Percentiles rank a stretch among this genome's conserved stretches.
These are phyloP conservation scores for Epizoanthus rinbou DNA, from an alignment of 92 coral and sea anemone species.

Conservation along the genomic window DNA sequence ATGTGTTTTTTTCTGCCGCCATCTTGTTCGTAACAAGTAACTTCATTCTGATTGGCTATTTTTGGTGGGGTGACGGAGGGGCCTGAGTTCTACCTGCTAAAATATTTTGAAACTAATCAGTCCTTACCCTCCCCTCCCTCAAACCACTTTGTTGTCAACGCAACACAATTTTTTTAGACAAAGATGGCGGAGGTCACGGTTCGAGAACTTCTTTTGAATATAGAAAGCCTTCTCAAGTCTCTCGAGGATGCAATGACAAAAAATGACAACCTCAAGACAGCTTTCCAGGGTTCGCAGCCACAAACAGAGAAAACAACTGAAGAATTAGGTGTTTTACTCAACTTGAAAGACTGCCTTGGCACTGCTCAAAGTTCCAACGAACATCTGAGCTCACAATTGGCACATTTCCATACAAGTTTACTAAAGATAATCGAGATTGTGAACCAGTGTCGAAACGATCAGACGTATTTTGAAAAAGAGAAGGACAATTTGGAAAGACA, in stretches of 20 bases:
- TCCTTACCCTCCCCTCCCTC: conserved; percentile 9
- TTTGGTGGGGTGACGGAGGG: not conserved
- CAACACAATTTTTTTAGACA: not conserved
- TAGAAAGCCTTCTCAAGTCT: conserved; percentile 48
- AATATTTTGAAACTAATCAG: too few relatives aligned
- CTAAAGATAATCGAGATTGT: conserved; percentile 38
- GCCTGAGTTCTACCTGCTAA: not conserved
- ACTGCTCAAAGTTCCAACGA: conserved; percentile 49
- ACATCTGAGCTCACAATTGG: conserved; percentile 47
- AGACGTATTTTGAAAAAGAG: conserved; percentile 38
- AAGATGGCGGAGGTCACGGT: conserved; percentile 39
- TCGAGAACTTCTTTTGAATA: conserved; percentile 42
- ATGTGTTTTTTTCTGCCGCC: not conserved
- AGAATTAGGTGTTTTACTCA: conserved; percentile 30
- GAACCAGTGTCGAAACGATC: conserved; percentile 17
- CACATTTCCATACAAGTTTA: conserved; percentile 59
- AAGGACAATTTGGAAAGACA: conserved; percentile 8
- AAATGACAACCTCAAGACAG: conserved; percentile 44
- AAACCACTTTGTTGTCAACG: not conserved
- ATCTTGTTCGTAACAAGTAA: not conserved
- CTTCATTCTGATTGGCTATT: not conserved
- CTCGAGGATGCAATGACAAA: conserved; percentile 58
- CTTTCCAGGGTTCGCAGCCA: conserved; percentile 43
- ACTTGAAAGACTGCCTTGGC: conserved; percentile 25
- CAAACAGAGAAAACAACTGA: conserved; percentile 20